Conservation (phyloP, 1,140 invertebrate genomes). For the Aporrectodea caliginosa region DNA sequence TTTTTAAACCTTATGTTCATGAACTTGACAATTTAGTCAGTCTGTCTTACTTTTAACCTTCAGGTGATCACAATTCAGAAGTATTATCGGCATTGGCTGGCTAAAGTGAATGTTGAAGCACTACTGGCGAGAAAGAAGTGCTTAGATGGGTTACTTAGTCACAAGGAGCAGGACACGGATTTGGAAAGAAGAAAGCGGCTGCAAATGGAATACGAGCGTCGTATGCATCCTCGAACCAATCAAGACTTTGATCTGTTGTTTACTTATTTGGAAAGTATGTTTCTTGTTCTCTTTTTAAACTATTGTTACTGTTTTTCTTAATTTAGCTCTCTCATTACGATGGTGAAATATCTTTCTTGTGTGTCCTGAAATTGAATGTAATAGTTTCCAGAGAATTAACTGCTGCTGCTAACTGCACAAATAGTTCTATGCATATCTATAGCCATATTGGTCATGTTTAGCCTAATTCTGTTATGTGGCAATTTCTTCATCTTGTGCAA, state of each 20-base stretch:
- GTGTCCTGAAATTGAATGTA: too few species aligned
- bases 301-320: neutral
- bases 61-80: slow-evolving; percentile 39
- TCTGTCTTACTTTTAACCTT: too few species aligned
- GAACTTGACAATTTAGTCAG: too few species aligned
- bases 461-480: too few species aligned
- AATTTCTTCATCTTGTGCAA: too few species aligned
- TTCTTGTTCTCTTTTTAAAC: neutral
- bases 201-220: slow-evolving; percentile 44
- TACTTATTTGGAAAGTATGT: slow-evolving; percentile 54
- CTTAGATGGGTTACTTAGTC: neutral
- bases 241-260: slow-evolving; percentile 57
- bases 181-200: slow-evolving; percentile 54
- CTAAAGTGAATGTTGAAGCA: slow-evolving; percentile 36
- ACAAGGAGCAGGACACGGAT: slow-evolving; percentile 48
- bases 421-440: too few species aligned
- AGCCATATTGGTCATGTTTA: too few species aligned
- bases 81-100: slow-evolving; percentile 43
- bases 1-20: too few species aligned
- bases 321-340: too few species aligned
- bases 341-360: too few species aligned
- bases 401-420: too few species aligned
- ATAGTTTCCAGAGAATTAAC: too few species aligned
- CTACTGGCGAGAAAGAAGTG: slow-evolving; percentile 40
- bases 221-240: slow-evolving; percentile 55